phyloP scores from a whole-genome alignment of 2,888 invertebrate genomes.

The Deroplatys truncata region DNA sequence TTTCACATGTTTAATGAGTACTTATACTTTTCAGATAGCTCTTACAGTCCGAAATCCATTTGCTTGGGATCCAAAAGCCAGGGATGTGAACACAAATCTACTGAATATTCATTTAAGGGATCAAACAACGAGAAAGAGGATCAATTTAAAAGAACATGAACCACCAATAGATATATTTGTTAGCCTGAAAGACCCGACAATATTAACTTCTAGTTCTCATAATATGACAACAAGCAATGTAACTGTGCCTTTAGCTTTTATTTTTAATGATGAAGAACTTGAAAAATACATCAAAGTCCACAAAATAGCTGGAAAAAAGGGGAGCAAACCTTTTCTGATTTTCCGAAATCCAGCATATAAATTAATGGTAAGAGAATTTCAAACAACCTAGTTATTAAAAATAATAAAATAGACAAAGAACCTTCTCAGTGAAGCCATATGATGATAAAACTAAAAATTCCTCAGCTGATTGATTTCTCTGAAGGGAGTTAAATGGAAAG shows the following conservation, averaged over 20 bases:
- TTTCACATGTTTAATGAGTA: neutral
- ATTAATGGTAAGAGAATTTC: neutral
- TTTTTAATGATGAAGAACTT: neutral
- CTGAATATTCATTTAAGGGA: neutral
- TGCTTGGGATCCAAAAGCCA: neutral
- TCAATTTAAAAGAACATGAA: neutral
- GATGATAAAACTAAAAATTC: too few species aligned
- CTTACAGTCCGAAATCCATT: slow-evolving; percentile 2
- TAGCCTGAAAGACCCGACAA: neutral
- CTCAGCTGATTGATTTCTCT: too few species aligned
- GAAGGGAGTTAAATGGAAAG: too few species aligned
- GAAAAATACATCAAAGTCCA: neutral
- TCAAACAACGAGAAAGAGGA: neutral
- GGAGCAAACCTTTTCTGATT: neutral
- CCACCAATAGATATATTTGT: neutral
- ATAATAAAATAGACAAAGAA: too few species aligned
- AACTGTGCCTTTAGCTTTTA: neutral
- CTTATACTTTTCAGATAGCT: neutral
- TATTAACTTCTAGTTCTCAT: neutral
- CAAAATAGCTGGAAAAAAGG: neutral
- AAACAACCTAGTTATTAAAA: neutral
- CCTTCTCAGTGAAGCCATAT: too few species aligned
- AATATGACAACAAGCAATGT: neutral
- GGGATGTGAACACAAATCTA: slow-evolving; percentile 1
- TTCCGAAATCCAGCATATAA: neutral